Conservation (phyloP, 2,888 invertebrate species). For the Lepidochrysops patricia region DNA sequence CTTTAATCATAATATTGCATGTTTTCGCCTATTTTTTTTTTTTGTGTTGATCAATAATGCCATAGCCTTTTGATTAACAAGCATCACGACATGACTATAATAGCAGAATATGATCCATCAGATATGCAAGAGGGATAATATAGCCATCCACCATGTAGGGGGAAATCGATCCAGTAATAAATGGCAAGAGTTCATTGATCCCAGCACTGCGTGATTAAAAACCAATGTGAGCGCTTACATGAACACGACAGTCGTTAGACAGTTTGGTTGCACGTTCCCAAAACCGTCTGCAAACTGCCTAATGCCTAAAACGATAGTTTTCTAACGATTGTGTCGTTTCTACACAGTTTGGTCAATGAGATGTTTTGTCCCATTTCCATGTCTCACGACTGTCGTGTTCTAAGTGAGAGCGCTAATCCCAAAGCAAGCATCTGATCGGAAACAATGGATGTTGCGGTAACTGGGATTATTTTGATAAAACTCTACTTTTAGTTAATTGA, state of each 20-base stretch:
- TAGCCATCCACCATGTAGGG: not conserved
- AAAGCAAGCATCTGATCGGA: not conserved
- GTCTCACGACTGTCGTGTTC: too few relatives aligned
- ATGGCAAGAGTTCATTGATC: not conserved
- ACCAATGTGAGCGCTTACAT: not conserved
- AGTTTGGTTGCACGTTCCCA: too few relatives aligned
- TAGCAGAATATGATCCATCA: not conserved
- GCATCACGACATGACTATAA: not conserved
- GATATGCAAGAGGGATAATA: not conserved
- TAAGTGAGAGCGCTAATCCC: too few relatives aligned
- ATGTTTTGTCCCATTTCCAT: too few relatives aligned
- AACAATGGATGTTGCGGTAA: not conserved
- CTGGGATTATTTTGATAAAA: not conserved
- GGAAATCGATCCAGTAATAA: conserved; percentile 2
- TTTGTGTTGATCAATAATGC: too few relatives aligned
- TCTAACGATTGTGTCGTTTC: too few relatives aligned
- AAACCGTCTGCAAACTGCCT: too few relatives aligned
- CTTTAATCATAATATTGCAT: too few relatives aligned
- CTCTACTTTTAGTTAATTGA: not conserved
- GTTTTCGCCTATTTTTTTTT: too few relatives aligned
- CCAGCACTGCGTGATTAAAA: not conserved
- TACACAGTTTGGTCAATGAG: too few relatives aligned
- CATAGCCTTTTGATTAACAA: not conserved
- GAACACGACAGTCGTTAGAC: too few relatives aligned
- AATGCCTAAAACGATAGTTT: too few relatives aligned